Conservation (phyloP, 2,113 vertebrate species). For the Chaetops frenatus region DNA sequence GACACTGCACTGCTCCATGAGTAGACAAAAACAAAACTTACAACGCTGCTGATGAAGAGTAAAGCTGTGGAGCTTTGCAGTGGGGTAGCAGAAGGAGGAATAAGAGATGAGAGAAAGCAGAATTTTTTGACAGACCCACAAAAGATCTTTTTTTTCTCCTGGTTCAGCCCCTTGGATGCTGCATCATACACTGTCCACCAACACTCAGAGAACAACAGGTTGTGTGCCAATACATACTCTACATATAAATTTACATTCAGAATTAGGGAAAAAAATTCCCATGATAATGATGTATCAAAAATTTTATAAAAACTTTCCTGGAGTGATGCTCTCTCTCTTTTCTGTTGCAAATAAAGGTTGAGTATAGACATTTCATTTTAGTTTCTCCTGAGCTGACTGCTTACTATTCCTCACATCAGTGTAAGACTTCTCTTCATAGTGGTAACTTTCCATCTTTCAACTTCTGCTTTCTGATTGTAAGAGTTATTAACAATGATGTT, state of each 20-base stretch:
- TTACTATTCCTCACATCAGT: not conserved
- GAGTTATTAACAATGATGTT: not conserved
- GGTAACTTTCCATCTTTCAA: not conserved
- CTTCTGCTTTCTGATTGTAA: not conserved
- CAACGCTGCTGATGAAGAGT: accelerated
- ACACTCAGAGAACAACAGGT: not conserved
- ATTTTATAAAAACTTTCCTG: not conserved
- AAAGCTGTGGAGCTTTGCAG: not conserved
- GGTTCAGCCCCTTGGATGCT: not conserved
- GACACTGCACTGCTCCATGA: accelerated
- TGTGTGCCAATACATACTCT: not conserved
- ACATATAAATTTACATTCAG: not conserved
- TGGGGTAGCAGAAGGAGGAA: not conserved
- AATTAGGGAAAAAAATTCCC: not conserved
- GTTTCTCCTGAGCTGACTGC: not conserved
- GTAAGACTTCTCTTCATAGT: not conserved
- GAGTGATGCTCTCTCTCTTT: not conserved
- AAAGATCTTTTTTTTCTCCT: not conserved
- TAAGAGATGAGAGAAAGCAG: not conserved
- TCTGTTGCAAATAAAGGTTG: not conserved
- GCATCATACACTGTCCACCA: not conserved
- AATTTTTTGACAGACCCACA: not conserved
- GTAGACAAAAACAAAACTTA: not conserved
- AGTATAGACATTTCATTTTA: not conserved
- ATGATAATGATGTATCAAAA: not conserved